Conservation (phyloP, 2,797 vertebrate species). For the Scolopax bukidnonensis region DNA sequence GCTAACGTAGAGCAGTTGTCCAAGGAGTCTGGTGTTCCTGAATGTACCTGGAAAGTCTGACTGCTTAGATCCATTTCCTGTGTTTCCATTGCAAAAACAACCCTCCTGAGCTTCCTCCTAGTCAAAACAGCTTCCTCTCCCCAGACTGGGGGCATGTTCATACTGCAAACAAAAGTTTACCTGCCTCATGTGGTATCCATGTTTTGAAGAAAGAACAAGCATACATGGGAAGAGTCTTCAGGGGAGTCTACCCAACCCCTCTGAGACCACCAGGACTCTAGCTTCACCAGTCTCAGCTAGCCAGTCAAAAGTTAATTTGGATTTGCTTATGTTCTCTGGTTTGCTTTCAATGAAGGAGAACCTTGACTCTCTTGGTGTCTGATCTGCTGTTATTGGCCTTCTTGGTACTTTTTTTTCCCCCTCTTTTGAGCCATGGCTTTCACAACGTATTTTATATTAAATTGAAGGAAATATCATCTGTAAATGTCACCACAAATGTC, state of each 20-base stretch:
- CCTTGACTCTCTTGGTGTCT: not conserved
- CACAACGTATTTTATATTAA: not conserved
- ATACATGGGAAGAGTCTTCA: not conserved
- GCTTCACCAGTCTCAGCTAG: not conserved
- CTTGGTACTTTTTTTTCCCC: not conserved
- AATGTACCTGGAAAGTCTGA: not conserved
- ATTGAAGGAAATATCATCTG: not conserved
- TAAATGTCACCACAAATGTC: not conserved
- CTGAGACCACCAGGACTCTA: not conserved
- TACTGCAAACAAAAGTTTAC: not conserved
- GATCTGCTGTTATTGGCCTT: not conserved
- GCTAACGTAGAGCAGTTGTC: not conserved
- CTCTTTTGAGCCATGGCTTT: not conserved
- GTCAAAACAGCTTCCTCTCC: not conserved
- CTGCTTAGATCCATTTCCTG: not conserved
- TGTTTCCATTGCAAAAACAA: not conserved
- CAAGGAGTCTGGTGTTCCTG: not conserved
- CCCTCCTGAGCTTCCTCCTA: not conserved
- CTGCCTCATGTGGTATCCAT: not conserved
- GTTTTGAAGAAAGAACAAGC: not conserved
- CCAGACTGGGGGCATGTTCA: not conserved
- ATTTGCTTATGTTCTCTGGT: not conserved
- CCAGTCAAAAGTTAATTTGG: fast-evolving
- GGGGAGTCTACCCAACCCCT: not conserved
- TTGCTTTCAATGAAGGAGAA: not conserved